phyloP scores from a whole-genome alignment of 2,113 vertebrate genomes.

The Rutilus rutilus region DNA sequence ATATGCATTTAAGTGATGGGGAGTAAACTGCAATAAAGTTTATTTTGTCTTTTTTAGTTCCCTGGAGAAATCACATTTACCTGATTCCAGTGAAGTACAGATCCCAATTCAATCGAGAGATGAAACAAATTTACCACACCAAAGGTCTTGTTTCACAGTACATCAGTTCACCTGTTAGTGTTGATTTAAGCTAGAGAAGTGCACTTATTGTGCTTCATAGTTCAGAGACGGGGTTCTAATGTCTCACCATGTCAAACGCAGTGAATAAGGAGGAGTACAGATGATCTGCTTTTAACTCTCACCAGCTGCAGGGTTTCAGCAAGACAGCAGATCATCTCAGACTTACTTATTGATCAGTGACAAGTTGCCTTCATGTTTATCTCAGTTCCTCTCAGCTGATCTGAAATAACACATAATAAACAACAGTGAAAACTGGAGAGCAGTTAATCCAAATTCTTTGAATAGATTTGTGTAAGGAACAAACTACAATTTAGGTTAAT shows the following conservation, averaged over 20 bases:
- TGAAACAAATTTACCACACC: not conserved
- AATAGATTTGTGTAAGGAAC: not conserved
- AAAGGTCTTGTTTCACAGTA: not conserved
- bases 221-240: not conserved
- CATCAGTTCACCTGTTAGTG: not conserved
- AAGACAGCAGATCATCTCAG: not conserved
- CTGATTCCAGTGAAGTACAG: not conserved
- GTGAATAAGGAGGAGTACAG: not conserved
- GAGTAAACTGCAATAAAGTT: not conserved
- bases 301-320: not conserved
- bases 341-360: not conserved
- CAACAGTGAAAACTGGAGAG: not conserved
- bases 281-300: not conserved
- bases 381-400: not conserved
- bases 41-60: not conserved
- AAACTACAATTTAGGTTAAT: not conserved
- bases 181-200: not conserved
- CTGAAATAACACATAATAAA: not conserved
- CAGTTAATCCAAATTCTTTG: not conserved
- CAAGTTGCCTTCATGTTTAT: not conserved
- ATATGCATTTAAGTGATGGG: not conserved
- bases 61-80: not conserved
- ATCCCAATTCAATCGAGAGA: not conserved
- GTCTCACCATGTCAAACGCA: not conserved
- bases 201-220: not conserved